Evolutionary conservation across 2,888 invertebrate genomes (phyloP), one percentile per base, ranked within the genome.

Genomic region (Pseudeuparius sepicola): DNA sequence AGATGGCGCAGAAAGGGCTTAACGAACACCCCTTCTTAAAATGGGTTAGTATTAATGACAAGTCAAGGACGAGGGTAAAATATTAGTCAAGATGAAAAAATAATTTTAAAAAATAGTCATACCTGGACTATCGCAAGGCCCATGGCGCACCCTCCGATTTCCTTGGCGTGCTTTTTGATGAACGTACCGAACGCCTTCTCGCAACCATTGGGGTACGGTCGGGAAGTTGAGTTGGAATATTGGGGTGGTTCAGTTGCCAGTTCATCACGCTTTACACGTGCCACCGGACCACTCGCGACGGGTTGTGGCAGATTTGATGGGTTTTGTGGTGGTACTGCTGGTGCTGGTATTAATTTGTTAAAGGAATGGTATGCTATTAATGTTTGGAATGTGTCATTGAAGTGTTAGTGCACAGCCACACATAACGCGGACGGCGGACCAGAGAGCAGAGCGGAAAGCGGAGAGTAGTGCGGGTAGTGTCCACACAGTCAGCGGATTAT

Each of bases 101-200:
- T 15, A 18, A 20, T 29, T n/a, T 14, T 28, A 9, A 5, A 4
- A n/a, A 25, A 17, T 29, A 6, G 42, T n/a, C 51, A 59, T 62
- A 90, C 89, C 80, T 93, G 92, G 39, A 92, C 70, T 44, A 84
- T 67, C 36, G 89, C 89, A 28, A 93, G 75, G 6, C 81, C 82
- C 32, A 89, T 68, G 7, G 84, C 89, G 6, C 86, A 79, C 2
- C 81, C 82, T 9, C 85, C 89, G 36, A 93, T 70, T 37, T 81
- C 68, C 24, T 79, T 60, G 2, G 84, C 79, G 48, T 87, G 82
- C 12, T 71, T 66, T 51, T 79, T 72, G 38, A 89, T 65, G 53
- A 73, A 71, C 0, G 55, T 50, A 31, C 79, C 69, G 26, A 90
- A 67, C 33, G 70, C 70, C 0, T 56, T 41, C 38, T 79, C 66